Evolutionary conservation across 2,888 invertebrate genomes (phyloP).

Genomic region (Imbricaverruca yamaguchii): DNA sequence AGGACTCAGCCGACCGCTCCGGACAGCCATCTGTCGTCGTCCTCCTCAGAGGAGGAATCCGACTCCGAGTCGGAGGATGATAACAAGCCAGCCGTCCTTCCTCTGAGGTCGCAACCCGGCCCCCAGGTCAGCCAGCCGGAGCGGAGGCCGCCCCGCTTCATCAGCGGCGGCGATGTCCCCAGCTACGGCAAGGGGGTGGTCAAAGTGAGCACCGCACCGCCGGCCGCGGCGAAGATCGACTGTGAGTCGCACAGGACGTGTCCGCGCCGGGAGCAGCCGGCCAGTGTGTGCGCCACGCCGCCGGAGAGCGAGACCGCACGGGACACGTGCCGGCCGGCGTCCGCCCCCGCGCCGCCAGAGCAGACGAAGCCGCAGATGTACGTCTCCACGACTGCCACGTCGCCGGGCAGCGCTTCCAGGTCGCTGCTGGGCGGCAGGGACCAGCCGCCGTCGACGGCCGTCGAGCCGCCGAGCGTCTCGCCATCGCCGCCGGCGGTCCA

Average conservation of each 20-base stretch:
- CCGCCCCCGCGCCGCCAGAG: neutral
- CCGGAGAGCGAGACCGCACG: neutral
- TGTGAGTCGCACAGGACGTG: conserved; percentile 3
- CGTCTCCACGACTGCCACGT: neutral
- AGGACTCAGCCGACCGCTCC: neutral
- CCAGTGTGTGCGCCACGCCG: neutral
- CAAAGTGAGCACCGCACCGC: neutral
- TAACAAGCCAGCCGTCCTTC: neutral
- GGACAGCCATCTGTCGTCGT: neutral
- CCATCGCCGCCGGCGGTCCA: neutral
- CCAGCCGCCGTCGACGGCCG: neutral
- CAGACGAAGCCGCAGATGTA: neutral
- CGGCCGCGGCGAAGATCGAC: neutral
- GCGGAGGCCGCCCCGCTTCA: neutral
- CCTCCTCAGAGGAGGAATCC: neutral
- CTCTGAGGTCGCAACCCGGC: neutral
- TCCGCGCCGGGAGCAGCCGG: neutral
- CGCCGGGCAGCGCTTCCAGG: neutral
- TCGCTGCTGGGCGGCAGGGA: neutral
- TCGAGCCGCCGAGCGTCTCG: neutral
- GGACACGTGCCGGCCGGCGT: neutral
- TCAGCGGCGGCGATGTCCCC: neutral
- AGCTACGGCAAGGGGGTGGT: neutral
- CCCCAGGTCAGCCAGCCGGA: neutral
- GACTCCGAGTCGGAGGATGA: neutral